Percentiles rank a stretch among this genome's conserved stretches.
Evolutionary conservation across 2,888 invertebrate genomes (phyloP).

Genomic region (Lycophotia porphyrea): DNA sequence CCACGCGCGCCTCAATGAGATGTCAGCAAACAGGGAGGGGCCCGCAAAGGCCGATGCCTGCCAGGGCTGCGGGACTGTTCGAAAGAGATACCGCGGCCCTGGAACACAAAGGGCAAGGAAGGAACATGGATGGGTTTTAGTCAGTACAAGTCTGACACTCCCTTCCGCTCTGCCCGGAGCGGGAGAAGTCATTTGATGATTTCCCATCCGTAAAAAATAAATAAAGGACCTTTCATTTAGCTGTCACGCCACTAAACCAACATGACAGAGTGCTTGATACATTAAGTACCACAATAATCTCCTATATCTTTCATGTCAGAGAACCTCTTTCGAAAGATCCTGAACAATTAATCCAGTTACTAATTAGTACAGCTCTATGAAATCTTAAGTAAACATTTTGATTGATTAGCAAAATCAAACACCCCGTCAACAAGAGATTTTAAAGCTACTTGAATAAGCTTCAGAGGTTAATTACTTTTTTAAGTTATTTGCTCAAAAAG

Average conservation of each 20-base stretch:
- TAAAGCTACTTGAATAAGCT: not conserved
- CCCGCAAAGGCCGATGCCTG: too few relatives aligned
- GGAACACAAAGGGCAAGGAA: too few relatives aligned
- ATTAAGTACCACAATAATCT: not conserved
- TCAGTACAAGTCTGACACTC: too few relatives aligned
- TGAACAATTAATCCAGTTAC: not conserved
- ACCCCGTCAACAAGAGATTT: not conserved
- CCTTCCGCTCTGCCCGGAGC: too few relatives aligned
- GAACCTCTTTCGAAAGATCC: not conserved
- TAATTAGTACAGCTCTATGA: not conserved
- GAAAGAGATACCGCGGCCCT: too few relatives aligned
- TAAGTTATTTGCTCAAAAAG: not conserved
- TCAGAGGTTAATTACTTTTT: not conserved
- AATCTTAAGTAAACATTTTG: conserved; percentile 1
- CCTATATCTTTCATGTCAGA: not conserved
- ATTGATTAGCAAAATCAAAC: conserved; percentile 18
- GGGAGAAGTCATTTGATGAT: too few relatives aligned
- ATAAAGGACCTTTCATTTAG: too few relatives aligned
- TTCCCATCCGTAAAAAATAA: too few relatives aligned
- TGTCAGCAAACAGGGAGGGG: too few relatives aligned
- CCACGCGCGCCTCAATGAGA: too few relatives aligned
- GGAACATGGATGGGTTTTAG: too few relatives aligned
- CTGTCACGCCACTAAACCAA: not conserved
- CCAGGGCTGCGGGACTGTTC: too few relatives aligned
- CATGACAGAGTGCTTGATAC: not conserved